Base-by-base conservation (phyloP, 2,797 vertebrate species). In the Tarsius wallacei region DNA sequence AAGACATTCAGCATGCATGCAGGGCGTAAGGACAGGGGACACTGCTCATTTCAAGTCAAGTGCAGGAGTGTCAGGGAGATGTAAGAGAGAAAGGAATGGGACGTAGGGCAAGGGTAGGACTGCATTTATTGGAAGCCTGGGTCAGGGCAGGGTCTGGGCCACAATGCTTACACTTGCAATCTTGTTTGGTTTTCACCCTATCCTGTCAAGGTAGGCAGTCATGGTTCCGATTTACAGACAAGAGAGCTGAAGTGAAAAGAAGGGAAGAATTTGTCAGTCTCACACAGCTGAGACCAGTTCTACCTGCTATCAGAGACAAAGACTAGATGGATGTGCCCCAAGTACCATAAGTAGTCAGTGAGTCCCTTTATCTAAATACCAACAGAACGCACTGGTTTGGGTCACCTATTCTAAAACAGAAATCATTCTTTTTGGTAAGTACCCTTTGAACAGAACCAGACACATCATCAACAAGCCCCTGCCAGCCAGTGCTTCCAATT, bases 21-120 rank as follows among this genome's bases (percentile, higher is more conserved):
- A 28, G 51, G 3, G 19, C 19, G 6, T 17, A 61, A 70, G 17
- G 53, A 17, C 17, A 73, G 57, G 61, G 0, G 7, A 11, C 2
- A 0, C 4, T 0, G 3, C 3, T 51, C 2, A 22, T 26, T 31
- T 87, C 42, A 57, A 59, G 73, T 33, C 16, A 61, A 22, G 5
- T 42, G 14, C 19, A 47, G 5, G 22, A 19, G 0, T 1, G 2
- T 2, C 8, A 7, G 4, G 1, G 9, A 21, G 15, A 3, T 4
- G 13, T 2, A 0, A 1, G n/a, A 0, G 10, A 55, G 7, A 2
- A 1, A 31, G 5, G 0, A 2, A 6, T 15, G 19, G 7, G 49
- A 2, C 19, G 5, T 7, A 16, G 15, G 31, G 0, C 42, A 15
- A 12, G 11, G 2, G 10, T 26, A 47, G 61, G 57, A 17, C 4